These are phyloP conservation scores for Neofelis nebulosa DNA, from an alignment of 2,113 vertebrate genomes.

Conservation along the genomic window DNA sequence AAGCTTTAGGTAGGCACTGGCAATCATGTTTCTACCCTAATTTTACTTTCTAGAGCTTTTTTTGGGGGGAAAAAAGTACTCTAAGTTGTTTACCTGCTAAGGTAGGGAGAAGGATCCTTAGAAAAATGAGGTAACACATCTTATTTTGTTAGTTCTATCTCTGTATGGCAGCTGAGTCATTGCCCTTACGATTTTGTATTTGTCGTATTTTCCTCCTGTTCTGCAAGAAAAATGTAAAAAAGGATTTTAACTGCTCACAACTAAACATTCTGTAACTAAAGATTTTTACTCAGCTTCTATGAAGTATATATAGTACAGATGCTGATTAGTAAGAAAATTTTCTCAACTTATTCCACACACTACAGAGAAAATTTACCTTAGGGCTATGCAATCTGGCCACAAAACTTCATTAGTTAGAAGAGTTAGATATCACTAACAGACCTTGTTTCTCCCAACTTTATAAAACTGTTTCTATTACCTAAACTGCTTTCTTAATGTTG, in stretches of 20 bases:
- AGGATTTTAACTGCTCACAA: conserved; percentile 51
- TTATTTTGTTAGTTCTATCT: conserved; percentile 28
- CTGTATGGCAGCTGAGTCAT: conserved; percentile 26
- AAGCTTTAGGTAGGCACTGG: conserved; percentile 38
- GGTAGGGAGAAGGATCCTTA: conserved; percentile 44
- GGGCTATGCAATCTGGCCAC: conserved; percentile 6
- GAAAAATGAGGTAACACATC: conserved; percentile 35
- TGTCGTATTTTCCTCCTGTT: conserved; percentile 49
- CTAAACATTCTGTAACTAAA: conserved; percentile 50
- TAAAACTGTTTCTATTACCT: conserved; percentile 57
- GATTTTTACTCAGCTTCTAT: conserved; percentile 36
- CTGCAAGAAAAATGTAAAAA: conserved; percentile 57
- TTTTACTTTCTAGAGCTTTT: conserved; percentile 8
- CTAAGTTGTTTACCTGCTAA: neutral
- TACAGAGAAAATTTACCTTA: conserved; percentile 51
- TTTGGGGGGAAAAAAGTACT: neutral
- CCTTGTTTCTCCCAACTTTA: conserved; percentile 56
- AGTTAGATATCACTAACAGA: conserved; percentile 41
- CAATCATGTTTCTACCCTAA: conserved; percentile 11
- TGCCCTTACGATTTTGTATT: conserved; percentile 43
- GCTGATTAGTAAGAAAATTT: conserved; percentile 35
- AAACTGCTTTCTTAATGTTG: conserved; percentile 59
- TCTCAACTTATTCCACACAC: conserved; percentile 39
- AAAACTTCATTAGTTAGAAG: conserved; percentile 50
- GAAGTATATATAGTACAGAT: conserved; percentile 21